phyloP scores from a whole-genome alignment of 2,113 vertebrate species.

The Pandion haliaetus region DNA sequence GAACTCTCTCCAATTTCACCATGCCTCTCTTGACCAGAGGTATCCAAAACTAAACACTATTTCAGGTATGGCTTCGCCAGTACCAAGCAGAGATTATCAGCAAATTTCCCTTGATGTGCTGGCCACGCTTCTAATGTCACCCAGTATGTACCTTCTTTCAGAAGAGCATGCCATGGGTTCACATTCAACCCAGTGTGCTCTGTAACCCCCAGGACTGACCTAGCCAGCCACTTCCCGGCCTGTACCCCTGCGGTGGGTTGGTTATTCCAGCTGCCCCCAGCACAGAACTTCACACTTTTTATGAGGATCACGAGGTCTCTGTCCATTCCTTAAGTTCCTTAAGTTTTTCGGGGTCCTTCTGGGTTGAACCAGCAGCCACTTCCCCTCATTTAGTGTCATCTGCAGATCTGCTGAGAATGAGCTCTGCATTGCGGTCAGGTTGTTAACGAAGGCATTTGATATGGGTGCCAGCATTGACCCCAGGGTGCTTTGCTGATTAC shows the following conservation, averaged over 20 bases:
- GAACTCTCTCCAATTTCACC: background rate
- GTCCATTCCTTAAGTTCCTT: background rate
- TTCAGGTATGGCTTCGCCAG: background rate
- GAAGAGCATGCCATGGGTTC: accelerated
- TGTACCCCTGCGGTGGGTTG: no score
- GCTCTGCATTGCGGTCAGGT: background rate
- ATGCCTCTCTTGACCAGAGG: background rate
- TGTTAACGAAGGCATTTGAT: background rate
- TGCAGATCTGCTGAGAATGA: background rate
- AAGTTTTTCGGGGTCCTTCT: background rate
- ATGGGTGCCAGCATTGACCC: background rate
- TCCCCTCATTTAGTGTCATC: background rate
- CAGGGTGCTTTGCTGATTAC: background rate
- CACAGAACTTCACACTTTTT: background rate
- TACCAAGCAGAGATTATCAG: background rate
- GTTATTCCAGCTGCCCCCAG: background rate
- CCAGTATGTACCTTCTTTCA: background rate
- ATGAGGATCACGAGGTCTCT: background rate
- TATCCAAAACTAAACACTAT: background rate
- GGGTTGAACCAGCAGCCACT: background rate
- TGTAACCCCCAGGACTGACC: background rate
- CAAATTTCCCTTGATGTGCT: background rate
- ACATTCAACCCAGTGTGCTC: accelerated
- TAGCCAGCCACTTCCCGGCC: background rate
- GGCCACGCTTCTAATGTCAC: background rate